These are phyloP conservation scores for Achroia grisella DNA, from an alignment of 1,140 invertebrate genomes.

Conservation along the genomic window DNA sequence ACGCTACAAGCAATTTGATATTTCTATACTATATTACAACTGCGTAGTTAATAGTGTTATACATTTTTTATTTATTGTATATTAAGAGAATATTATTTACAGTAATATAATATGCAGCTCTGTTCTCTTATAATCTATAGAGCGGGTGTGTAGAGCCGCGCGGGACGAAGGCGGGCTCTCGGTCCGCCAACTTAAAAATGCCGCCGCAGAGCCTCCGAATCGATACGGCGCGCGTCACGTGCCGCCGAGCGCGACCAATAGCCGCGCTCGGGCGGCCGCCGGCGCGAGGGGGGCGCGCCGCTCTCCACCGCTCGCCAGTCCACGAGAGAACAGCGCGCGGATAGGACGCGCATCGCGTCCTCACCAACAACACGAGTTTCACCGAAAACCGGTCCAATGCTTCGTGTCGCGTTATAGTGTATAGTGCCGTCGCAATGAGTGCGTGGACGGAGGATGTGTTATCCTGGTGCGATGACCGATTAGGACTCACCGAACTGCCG, in stretches of 20 bases:
- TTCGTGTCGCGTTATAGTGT: slow-evolving; percentile 61
- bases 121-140: slow-evolving; percentile 23
- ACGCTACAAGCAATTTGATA: too few relatives aligned
- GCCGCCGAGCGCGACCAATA: slow-evolving; percentile 69
- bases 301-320: slow-evolving; percentile 38
- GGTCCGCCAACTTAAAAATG: slow-evolving; percentile 82
- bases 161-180: slow-evolving; percentile 61
- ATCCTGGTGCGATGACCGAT: slow-evolving; percentile 58
- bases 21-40: too few relatives aligned
- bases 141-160: slow-evolving; percentile 42
- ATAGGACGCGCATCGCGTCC: slow-evolving; percentile 52
- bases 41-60: too few relatives aligned
- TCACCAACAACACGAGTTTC: slow-evolving; percentile 39
- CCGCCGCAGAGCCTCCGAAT: slow-evolving; percentile 83
- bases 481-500: slow-evolving; percentile 62
- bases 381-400: slow-evolving; percentile 53
- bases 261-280: slow-evolving; percentile 36
- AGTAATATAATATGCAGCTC: too few relatives aligned
- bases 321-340: slow-evolving; percentile 46
- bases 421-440: slow-evolving; percentile 56
- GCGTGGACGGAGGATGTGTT: slow-evolving; percentile 66
- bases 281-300: slow-evolving; percentile 22
- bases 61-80: too few relatives aligned
- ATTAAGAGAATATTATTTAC: too few relatives aligned
- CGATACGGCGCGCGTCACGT: slow-evolving; percentile 81